Evolutionary conservation across 1,140 invertebrate genomes (phyloP), one percentile per base, ranked within the genome.

Genomic region (Medauroidea extradentata): DNA sequence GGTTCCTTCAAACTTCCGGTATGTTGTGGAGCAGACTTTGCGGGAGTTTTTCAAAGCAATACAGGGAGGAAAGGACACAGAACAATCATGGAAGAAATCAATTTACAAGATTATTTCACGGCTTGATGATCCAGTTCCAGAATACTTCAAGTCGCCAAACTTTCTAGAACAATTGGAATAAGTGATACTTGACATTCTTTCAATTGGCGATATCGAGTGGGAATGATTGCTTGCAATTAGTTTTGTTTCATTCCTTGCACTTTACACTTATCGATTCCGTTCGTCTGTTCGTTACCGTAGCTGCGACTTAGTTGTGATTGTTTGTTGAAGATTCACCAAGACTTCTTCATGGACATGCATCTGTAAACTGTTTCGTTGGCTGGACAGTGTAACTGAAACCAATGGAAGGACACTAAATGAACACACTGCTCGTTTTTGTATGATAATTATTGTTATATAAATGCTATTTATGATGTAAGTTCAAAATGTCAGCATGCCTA

Each of bases 21-120:
- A 88, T 74, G 96, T 99, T 34, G 91, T 99, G 34, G 93, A 99
- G 77, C 90, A 96, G 74, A 99, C 97, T 46, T 80, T 99, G 58
- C 85, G 93, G 59, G 97, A 99, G 79, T 99, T 99, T 83, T 99
- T 95, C 88, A 93, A 94, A 75, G 92, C 98, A 59, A 93, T 99
- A 68, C 88, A 94, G 74, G 85, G 88, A 68, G 93, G 93, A 60
- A 96, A 97, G 78, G 97, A 99, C 79, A 78, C 86, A 23, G 98
- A 99, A 77, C 96, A 98, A 72, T 98, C 95, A 62, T 99, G 98
- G 98, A 99, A 99, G 82, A 99, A 99, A 77, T 90, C 94, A 65
- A 99, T 99, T 78, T 99, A 99, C 85, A 99, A 99, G 81, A 89
- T 99, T 66, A 99, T 99, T 73, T 96, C 96, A 63, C 87, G 97